These are phyloP conservation scores for Oreohelix idahoensis DNA, from an alignment of 1,140 invertebrate species.

Conservation along the genomic window DNA sequence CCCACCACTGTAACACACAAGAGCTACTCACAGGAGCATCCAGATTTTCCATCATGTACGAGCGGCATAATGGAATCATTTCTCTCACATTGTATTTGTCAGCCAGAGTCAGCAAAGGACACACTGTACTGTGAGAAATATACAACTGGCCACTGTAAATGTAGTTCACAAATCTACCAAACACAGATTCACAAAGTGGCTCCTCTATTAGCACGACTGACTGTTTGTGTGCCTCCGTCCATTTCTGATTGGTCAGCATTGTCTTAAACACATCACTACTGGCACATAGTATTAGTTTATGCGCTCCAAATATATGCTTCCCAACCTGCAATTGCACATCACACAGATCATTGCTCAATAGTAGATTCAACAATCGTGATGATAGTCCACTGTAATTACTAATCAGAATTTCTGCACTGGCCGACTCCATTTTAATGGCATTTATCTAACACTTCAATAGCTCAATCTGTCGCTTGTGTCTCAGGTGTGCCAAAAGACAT, in stretches of 20 bases:
- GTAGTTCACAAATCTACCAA: conserved; percentile 74
- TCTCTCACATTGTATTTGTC: conserved; percentile 97
- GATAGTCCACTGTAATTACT: conserved; percentile 35
- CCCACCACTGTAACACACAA: conserved; percentile 89
- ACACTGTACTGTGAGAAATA: conserved; percentile 85
- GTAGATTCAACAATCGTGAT: neutral
- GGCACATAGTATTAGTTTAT: conserved; percentile 92
- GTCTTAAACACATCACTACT: conserved; percentile 97
- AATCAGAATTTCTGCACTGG: conserved; percentile 21
- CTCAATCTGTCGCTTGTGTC: too few species aligned
- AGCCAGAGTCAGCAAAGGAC: conserved; percentile 88
- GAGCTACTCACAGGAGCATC: conserved; percentile 86
- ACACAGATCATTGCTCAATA: conserved; percentile 78
- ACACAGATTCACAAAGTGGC: conserved; percentile 74
- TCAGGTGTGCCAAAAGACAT: too few species aligned
- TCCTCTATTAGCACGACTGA: conserved; percentile 89
- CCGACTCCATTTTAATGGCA: neutral
- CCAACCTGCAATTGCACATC: conserved; percentile 88
- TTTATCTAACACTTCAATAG: too few species aligned
- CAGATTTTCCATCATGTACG: conserved; percentile 85
- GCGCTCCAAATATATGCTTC: conserved; percentile 86
- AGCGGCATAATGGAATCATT: conserved; percentile 72
- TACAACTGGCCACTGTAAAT: conserved; percentile 93
- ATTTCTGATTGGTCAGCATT: conserved; percentile 94
- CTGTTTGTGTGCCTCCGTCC: conserved; percentile 90